Evolutionary conservation across 2,797 vertebrate species (phyloP).

Genomic region (Nyctibius grandis): DNA sequence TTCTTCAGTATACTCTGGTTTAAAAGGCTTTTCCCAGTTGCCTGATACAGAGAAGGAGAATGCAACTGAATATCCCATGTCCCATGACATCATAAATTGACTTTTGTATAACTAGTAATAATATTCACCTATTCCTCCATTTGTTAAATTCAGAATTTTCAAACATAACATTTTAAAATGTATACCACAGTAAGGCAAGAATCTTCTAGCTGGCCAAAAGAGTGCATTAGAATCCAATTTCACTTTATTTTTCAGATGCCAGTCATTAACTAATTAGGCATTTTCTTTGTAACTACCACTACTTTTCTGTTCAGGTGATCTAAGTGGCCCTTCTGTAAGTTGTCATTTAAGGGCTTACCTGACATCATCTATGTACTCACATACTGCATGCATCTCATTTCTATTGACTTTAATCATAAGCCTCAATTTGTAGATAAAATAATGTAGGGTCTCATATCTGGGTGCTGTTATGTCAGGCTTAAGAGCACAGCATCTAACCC

Average conservation of each 20-base stretch:
- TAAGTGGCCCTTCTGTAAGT: not conserved
- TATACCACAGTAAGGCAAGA: not conserved
- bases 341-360: not conserved
- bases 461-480: not conserved
- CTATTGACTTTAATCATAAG: not conserved
- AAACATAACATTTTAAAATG: not conserved
- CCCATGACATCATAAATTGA: not conserved
- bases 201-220: not conserved
- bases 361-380: not conserved
- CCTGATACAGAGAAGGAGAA: slow-evolving; percentile 49
- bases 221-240: not conserved
- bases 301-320: not conserved
- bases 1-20: slow-evolving; percentile 18
- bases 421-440: not conserved
- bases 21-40: slow-evolving; percentile 71
- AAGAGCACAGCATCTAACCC: not conserved
- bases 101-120: not conserved
- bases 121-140: not conserved
- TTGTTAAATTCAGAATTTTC: not conserved
- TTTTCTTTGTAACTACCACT: not conserved
- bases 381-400: not conserved
- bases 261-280: not conserved
- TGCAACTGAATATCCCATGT: not conserved
- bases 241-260: not conserved
- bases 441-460: not conserved